A percentile compares a stretch with the other conserved stretches of the same genome.
Conservation (phyloP, 2,113 vertebrate genomes). For the Psophia crepitans region DNA sequence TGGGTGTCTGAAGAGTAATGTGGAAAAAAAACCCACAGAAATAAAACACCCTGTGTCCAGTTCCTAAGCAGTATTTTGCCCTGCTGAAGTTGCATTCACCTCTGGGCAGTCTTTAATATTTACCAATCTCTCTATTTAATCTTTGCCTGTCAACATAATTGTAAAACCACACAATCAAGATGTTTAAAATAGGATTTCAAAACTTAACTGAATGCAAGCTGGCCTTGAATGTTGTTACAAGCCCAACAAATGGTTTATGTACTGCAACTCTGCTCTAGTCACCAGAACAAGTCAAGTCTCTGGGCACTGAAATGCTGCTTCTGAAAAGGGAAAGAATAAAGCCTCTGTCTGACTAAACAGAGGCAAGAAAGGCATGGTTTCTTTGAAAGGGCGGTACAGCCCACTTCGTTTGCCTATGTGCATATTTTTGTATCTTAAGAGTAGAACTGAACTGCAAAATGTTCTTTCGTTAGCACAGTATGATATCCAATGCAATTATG, state of each 20-base stretch:
- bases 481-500: background rate
- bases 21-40: background rate
- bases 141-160: background rate
- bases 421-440: background rate
- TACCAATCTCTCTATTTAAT: background rate
- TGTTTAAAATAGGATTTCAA: background rate
- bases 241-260: background rate
- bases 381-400: background rate
- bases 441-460: background rate
- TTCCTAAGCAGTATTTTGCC: background rate
- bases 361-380: background rate
- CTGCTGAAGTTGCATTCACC: background rate
- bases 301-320: background rate
- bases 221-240: background rate
- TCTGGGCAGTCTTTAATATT: background rate
- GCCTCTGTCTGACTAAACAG: background rate
- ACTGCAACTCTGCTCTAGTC: background rate
- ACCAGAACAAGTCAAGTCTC: background rate
- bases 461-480: background rate
- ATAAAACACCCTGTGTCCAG: background rate
- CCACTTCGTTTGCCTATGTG: background rate
- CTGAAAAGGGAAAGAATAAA: constrained; percentile 36
- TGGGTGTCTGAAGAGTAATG: background rate
- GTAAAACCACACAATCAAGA: background rate
- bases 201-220: background rate